Evolutionary conservation across 2,113 vertebrate genomes (phyloP), one percentile per base, ranked within the genome.

Genomic region (Amblyopsis rosae): DNA sequence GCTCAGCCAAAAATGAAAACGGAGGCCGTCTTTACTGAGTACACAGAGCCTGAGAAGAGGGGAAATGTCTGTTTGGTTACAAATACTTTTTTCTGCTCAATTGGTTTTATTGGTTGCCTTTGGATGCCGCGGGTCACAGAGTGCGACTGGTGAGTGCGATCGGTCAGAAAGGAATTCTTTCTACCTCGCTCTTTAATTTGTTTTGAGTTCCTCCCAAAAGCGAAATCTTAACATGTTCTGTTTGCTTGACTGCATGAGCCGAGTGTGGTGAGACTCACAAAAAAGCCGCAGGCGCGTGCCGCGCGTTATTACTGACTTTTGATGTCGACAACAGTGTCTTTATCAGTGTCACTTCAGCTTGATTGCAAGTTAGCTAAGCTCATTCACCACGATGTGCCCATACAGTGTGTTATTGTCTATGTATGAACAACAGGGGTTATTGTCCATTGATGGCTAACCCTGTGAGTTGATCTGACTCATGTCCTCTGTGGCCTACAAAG

Each of bases 31-130:
- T 72, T 73, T 64, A 62, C 58, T 0, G 15, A 65, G 67, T 16
- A 74, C 70, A 54, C 61, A 71, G 68, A 82, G 73, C 66, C 72
- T 5, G 26, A 47, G 13, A 48, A 80, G 26, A 19, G 17, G 55
- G 68, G 41, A 53, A 74, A 67, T 81, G 82, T 72, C 59, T 64
- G 67, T 76, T 75, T 77, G 70, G 82, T 81, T 82, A 77, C 75
- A 85, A 80, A 82, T 76, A 72, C 19, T 83, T 89, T 82, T 41
- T 87, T 86, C 81, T 85, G 79, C 87, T 86, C 76, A 63, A 73
- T 89, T 90, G 77, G 62, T 83, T 90, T 91, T 87, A 87, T 82
- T 84, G 76, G 85, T 83, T 80, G 74, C 78, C 59, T 74, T 86
- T 87, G 75, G 84, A 82, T 76, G 81, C 15, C 55, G 67, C 59